These are phyloP conservation scores for Drosophila leontia DNA, from an alignment of 1,140 invertebrate species.

Conservation along the genomic window DNA sequence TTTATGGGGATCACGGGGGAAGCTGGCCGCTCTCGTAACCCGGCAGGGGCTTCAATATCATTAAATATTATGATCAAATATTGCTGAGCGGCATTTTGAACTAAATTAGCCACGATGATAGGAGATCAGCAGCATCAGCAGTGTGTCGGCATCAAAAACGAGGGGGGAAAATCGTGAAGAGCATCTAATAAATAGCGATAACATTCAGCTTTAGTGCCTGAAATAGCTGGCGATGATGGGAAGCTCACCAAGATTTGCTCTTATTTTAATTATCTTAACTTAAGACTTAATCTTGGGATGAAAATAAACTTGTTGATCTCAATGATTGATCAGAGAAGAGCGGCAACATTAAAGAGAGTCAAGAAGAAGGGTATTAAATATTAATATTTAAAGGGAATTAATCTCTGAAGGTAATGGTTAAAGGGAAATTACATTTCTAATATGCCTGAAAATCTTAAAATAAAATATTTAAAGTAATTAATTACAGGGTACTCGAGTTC, in stretches of 20 bases:
- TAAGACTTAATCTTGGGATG: slow-evolving; percentile 14
- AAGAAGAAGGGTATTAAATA: neutral
- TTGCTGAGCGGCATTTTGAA: slow-evolving; percentile 62
- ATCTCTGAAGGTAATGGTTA: too few relatives aligned
- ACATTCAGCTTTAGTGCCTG: slow-evolving; percentile 55
- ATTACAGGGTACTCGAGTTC: neutral
- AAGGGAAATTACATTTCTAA: neutral
- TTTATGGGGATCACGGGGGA: neutral
- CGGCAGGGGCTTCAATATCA: slow-evolving; percentile 55
- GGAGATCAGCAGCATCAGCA: slow-evolving; percentile 22
- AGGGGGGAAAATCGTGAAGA: slow-evolving; percentile 5
- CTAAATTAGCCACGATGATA: slow-evolving; percentile 53
- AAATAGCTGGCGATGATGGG: slow-evolving; percentile 20
- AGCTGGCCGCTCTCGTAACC: slow-evolving; percentile 28
- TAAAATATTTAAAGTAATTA: neutral
- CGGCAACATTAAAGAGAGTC: neutral
- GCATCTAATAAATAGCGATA: slow-evolving; percentile 45
- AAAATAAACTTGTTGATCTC: slow-evolving; percentile 18
- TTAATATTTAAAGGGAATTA: neutral
- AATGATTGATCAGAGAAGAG: neutral
- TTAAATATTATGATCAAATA: slow-evolving; percentile 82
- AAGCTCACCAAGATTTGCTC: neutral
- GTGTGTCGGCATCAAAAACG: slow-evolving; percentile 14
- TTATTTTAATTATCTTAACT: slow-evolving; percentile 28
- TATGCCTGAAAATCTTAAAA: neutral